Conservation (phyloP, 1,140 invertebrate species). For the Conus betulinus region DNA sequence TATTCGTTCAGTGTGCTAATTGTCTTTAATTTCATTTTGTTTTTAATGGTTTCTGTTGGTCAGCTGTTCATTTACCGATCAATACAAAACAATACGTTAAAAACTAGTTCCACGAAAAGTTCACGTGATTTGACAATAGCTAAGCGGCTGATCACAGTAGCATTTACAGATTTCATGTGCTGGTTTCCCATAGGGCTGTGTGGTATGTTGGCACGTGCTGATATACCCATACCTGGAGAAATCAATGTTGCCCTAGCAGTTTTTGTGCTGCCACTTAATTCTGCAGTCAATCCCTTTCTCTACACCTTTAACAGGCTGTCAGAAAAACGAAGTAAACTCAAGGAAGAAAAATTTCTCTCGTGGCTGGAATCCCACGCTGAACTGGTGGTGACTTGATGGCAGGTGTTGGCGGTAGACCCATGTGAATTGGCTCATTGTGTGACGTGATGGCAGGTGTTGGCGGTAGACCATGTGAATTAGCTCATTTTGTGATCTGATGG, state of each 20-base stretch:
- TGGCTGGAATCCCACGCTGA: too few relatives aligned
- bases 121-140: constrained; percentile 14
- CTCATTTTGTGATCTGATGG: too few relatives aligned
- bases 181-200: constrained; percentile 48
- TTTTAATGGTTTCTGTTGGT: constrained; percentile 45
- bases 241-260: constrained; percentile 30
- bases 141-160: constrained; percentile 1
- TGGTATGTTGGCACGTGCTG: constrained; percentile 19
- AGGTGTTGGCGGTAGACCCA: too few relatives aligned
- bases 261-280: constrained; percentile 42
- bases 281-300: constrained; percentile 40
- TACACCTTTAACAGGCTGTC: constrained; percentile 28
- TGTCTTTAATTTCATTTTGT: constrained; percentile 48
- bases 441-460: too few relatives aligned
- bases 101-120: background rate
- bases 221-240: constrained; percentile 33
- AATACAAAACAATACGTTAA: background rate
- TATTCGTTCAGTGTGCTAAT: constrained; percentile 53
- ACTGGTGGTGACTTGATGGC: too few relatives aligned
- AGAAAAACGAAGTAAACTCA: background rate
- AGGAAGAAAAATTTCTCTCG: too few relatives aligned
- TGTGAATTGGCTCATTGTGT: too few relatives aligned
- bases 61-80: constrained; percentile 37
- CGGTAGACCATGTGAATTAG: too few relatives aligned
- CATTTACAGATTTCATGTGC: constrained; percentile 28